Conservation (phyloP, 2,113 vertebrate genomes). For the Origma solitaria region DNA sequence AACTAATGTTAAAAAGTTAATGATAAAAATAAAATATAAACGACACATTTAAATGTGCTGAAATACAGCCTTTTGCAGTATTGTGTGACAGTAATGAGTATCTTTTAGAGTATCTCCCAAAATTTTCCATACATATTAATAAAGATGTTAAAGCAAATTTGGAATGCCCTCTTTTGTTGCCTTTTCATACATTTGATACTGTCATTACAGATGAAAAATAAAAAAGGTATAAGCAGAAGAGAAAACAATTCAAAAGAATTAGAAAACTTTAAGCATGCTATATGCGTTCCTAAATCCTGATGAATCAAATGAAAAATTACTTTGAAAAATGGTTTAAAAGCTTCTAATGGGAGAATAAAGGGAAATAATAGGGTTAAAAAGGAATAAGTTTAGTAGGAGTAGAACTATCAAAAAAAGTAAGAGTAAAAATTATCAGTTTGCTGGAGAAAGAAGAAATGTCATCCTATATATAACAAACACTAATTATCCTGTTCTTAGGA, state of each 20-base stretch:
- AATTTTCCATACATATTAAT: neutral
- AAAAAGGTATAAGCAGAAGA: neutral
- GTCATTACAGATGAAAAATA: neutral
- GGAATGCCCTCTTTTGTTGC: neutral
- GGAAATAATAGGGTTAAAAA: neutral
- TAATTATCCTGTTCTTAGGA: neutral
- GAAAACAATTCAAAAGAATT: neutral
- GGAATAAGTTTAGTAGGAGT: neutral
- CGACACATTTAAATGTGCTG: neutral
- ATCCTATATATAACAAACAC: neutral
- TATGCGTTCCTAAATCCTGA: neutral
- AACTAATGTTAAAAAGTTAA: neutral
- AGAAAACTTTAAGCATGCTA: neutral
- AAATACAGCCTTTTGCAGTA: neutral
- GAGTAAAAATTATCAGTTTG: neutral
- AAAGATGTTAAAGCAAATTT: neutral
- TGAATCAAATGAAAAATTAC: neutral
- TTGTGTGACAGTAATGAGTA: neutral
- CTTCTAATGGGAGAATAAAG: neutral
- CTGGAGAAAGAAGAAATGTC: neutral
- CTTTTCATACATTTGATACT: neutral
- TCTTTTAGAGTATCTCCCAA: neutral
- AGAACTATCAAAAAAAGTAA: neutral
- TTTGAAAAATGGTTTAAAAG: neutral
- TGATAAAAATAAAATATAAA: neutral